phyloP scores from a whole-genome alignment of 1,140 invertebrate genomes.

The Ooceraea biroi region DNA sequence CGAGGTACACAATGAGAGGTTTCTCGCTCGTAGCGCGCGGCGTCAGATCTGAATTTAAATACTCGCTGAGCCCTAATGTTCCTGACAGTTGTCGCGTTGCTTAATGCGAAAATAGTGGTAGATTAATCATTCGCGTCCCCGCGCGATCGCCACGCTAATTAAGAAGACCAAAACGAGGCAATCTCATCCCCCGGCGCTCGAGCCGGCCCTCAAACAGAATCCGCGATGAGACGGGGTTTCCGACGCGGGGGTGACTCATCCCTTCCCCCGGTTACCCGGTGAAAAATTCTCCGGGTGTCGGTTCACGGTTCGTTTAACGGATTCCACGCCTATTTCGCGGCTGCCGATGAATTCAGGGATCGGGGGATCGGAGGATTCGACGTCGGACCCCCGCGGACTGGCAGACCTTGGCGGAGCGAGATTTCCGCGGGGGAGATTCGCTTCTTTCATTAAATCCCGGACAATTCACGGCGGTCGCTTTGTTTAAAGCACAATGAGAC shows the following conservation, averaged over 20 bases:
- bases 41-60: conserved; percentile 51
- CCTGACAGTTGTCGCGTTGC: conserved; percentile 23
- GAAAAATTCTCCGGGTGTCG: conserved; percentile 68
- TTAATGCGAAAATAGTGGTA: conserved; percentile 4
- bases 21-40: conserved; percentile 29
- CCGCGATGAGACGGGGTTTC: background rate
- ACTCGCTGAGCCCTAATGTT: conserved; percentile 28
- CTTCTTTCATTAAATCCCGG: conserved; percentile 82
- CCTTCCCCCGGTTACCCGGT: conserved; percentile 2
- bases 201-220: conserved; percentile 33
- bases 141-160: conserved; percentile 20
- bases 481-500: conserved; percentile 81
- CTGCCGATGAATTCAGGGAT: conserved; percentile 79
- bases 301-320: conserved; percentile 76
- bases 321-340: conserved; percentile 65
- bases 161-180: conserved; percentile 49
- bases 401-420: conserved; percentile 49
- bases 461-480: conserved; percentile 78
- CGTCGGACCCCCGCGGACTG: conserved; percentile 38
- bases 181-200: background rate
- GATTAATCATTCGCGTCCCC: conserved; percentile 9
- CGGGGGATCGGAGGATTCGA: conserved; percentile 57
- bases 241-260: conserved; percentile 13
- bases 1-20: conserved; percentile 49
- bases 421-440: conserved; percentile 49